phyloP scores from a whole-genome alignment of 2,797 vertebrate species.

The Pogonophryne albipinna region DNA sequence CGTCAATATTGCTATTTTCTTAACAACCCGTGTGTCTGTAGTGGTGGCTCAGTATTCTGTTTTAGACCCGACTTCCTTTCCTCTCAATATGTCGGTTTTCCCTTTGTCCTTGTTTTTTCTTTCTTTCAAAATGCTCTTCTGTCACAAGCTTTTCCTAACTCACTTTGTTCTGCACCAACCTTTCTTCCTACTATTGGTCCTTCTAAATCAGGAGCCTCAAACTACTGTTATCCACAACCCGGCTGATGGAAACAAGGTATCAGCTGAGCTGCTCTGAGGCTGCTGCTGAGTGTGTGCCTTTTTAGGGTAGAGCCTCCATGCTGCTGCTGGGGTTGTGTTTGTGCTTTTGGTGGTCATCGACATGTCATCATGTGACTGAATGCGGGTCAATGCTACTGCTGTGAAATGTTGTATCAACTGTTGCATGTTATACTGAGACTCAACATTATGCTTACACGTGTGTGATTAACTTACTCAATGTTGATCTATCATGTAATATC shows the following conservation, averaged over 20 bases:
- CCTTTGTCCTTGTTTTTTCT: not conserved
- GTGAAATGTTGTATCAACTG: conserved; percentile 13
- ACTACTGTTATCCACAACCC: conserved; percentile 99
- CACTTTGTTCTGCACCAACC: conserved; percentile 69
- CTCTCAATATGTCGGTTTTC: not conserved
- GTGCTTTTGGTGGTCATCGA: conserved; percentile 22
- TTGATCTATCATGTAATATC: not conserved
- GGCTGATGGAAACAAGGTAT: conserved; percentile 99
- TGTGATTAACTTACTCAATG: not conserved
- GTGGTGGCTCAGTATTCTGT: conserved; percentile 1
- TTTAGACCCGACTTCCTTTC: not conserved
- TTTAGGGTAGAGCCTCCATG: conserved; percentile 36
- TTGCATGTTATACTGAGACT: conserved; percentile 45
- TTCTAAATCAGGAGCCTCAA: conserved; percentile 95
- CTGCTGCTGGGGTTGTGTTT: conserved; percentile 44
- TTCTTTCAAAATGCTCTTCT: conserved; percentile 5
- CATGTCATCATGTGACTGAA: not conserved
- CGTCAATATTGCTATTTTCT: not conserved
- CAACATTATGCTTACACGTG: not conserved
- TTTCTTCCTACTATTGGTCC: conserved; percentile 71
- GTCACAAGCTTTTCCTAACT: conserved; percentile 62
- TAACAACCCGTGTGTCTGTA: conserved; percentile 19
- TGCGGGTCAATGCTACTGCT: not conserved
- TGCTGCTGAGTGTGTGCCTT: conserved; percentile 16
- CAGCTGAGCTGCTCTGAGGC: conserved; percentile 48